Evolutionary conservation across 1,140 invertebrate genomes (phyloP).

Genomic region (Pantala flavescens): DNA sequence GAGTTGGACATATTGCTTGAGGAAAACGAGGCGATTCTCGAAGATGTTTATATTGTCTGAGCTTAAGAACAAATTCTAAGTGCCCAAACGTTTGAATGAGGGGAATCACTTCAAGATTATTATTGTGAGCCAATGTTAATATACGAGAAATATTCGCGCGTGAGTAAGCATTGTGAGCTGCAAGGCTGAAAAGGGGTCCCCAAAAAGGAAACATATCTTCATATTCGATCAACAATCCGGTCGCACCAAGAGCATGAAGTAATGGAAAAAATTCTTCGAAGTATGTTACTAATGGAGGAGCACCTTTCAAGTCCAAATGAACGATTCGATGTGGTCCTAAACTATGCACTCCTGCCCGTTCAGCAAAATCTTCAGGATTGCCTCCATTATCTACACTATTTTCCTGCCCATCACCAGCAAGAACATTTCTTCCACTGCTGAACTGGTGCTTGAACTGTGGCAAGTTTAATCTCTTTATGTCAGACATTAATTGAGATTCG

Average conservation of each 20-base stretch:
- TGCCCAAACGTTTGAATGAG: constrained; percentile 49
- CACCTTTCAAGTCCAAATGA: constrained; percentile 11
- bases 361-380: background rate
- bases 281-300: background rate
- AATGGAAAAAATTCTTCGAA: constrained; percentile 11
- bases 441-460: background rate
- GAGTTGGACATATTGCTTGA: constrained; percentile 39
- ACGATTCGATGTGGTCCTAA: constrained; percentile 12
- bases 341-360: background rate
- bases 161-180: constrained; percentile 43
- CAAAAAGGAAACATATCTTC: constrained; percentile 58
- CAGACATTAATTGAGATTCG: background rate
- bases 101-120: constrained; percentile 39
- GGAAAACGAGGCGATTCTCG: constrained; percentile 43
- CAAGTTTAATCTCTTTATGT: background rate
- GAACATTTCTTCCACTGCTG: background rate
- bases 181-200: constrained; percentile 30
- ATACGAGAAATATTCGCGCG: constrained; percentile 39
- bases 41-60: constrained; percentile 37
- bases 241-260: background rate
- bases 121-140: constrained; percentile 32
- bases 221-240: constrained; percentile 42
- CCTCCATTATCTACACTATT: background rate
- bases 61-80: constrained; percentile 46
- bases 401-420: background rate